A percentile compares a stretch with the other conserved stretches of the same genome.
phyloP scores from a whole-genome alignment of 35 echinoderm and acorn worm genomes.

The Nesometra sesokonis region DNA sequence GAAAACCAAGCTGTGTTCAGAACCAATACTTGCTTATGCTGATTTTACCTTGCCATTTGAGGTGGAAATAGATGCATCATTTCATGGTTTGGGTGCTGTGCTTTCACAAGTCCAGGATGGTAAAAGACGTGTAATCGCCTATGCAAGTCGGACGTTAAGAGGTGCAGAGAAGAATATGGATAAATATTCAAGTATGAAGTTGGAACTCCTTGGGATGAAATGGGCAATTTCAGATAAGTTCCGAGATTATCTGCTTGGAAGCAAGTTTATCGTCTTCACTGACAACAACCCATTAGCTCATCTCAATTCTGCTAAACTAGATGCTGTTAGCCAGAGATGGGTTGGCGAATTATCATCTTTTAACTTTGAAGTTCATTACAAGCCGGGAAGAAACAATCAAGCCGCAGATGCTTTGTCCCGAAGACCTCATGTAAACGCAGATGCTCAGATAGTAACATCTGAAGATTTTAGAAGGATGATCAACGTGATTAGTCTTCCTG shows the following conservation, averaged over 20 bases:
- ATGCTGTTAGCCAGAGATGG: conserved; percentile 13
- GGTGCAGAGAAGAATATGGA: conserved; percentile 36
- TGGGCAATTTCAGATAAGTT: conserved; percentile 62
- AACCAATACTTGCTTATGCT: conserved; percentile 61
- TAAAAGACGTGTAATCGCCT: conserved; percentile 28
- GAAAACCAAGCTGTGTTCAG: conserved; percentile 19
- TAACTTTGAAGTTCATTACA: conserved; percentile 17
- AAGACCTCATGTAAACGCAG: neutral
- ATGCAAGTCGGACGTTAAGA: conserved; percentile 37
- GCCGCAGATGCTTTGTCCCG: conserved; percentile 12
- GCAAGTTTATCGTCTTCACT: conserved; percentile 21
- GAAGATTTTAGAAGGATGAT: neutral
- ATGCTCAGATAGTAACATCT: neutral
- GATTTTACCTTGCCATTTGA: conserved; percentile 38
- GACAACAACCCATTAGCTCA: conserved; percentile 25
- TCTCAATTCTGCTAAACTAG: conserved; percentile 13
- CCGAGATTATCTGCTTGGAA: conserved; percentile 49
- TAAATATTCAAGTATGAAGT: conserved; percentile 46
- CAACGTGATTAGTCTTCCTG: neutral
- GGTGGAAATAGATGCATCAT: conserved; percentile 36
- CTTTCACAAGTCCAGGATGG: conserved; percentile 36
- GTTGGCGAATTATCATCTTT: conserved; percentile 13
- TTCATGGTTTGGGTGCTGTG: conserved; percentile 32
- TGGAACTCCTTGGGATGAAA: conserved; percentile 56
- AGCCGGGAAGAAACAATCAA: conserved; percentile 1